Base-by-base conservation (phyloP, 2,113 vertebrate genomes). In the Sterrhoptilus dennistouni region DNA sequence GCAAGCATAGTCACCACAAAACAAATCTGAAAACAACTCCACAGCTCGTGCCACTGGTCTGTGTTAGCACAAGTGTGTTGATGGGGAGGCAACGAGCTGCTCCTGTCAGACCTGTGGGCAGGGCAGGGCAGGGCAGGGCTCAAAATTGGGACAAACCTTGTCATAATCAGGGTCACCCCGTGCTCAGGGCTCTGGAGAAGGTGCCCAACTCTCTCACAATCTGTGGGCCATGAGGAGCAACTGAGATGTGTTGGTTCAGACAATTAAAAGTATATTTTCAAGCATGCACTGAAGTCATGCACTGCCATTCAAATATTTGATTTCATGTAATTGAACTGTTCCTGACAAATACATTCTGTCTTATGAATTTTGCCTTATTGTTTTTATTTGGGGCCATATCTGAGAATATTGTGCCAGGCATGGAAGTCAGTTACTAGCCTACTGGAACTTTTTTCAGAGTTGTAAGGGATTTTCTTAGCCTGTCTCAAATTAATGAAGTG, bases 251-350 rank as follows among this genome's bases (percentile, higher is more conserved):
- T 71, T 90, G 77, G 89, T 80, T 92, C 87, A 84, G 83, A 79
- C 84, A 91, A 92, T 92, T 92, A 71, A 60, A 96, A 91, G 20
- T 95, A 23, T 25, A 9, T 86, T 94, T 96, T 75, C 89, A 75
- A 89, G 77, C 80, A 78, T n/a, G n/a, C n/a, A n/a, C 60, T 68
- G 65, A 78, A 83, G 87, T 95, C 72, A 49, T 53, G 80, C 56
- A 52, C 56, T 89, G 57, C 74, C 69, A 69, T 64, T 87, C 80
- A 87, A 87, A 95, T 95, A 60, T 87, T 71, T 95, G 74, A 84
- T 92, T 95, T 92, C 80, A 36, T 84, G 33, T 70, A 68, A 95
- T 81, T 93, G 90, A 95, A 84, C 63, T 84, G 50, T 68, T 87
- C 84, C 61, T 87, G 78, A 40, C 22, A 60, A 81, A 89, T n/a